phyloP scores from a whole-genome alignment of 1,140 invertebrate species.

The Megalopta genalis region DNA sequence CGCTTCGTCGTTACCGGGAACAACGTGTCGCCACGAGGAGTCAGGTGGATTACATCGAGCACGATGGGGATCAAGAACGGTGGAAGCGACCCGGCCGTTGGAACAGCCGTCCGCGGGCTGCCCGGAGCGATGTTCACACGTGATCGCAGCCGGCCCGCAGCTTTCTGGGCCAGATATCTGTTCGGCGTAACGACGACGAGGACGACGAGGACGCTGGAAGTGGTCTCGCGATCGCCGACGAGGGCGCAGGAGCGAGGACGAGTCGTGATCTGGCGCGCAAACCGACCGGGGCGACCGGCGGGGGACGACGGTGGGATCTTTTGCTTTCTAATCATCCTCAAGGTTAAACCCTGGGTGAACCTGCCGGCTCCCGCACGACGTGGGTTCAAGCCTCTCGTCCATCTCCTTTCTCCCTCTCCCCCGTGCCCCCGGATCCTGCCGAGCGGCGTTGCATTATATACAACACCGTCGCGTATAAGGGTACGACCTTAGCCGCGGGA shows the following conservation, averaged over 20 bases:
- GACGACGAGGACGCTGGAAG: slow-evolving; percentile 38
- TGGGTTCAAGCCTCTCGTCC: slow-evolving; percentile 42
- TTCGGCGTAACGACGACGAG: slow-evolving; percentile 21
- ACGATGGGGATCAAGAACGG: not conserved
- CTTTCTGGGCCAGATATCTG: slow-evolving; percentile 52
- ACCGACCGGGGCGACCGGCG: not conserved
- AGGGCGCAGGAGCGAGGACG: slow-evolving; percentile 66
- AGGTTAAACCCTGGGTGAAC: slow-evolving; percentile 73
- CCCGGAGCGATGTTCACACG: slow-evolving; percentile 27
- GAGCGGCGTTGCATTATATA: slow-evolving; percentile 41
- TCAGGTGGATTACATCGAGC: too few relatives aligned
- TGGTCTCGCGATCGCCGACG: slow-evolving; percentile 42
- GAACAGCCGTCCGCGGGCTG: not conserved
- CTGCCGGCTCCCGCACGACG: slow-evolving; percentile 62
- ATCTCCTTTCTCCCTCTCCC: not conserved
- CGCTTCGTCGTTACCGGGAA: not conserved
- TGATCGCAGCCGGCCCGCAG: not conserved
- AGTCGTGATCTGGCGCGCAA: slow-evolving; percentile 72
- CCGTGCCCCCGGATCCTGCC: too few relatives aligned
- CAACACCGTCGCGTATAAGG: slow-evolving; percentile 54
- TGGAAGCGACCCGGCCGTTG: not conserved
- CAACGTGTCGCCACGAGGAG: not conserved
- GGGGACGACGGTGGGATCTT: slow-evolving; percentile 62
- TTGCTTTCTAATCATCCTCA: slow-evolving; percentile 78
- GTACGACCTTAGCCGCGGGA: slow-evolving; percentile 63